phyloP scores from a whole-genome alignment of 1,140 invertebrate genomes.

The Leptestheria dahalacensis region DNA sequence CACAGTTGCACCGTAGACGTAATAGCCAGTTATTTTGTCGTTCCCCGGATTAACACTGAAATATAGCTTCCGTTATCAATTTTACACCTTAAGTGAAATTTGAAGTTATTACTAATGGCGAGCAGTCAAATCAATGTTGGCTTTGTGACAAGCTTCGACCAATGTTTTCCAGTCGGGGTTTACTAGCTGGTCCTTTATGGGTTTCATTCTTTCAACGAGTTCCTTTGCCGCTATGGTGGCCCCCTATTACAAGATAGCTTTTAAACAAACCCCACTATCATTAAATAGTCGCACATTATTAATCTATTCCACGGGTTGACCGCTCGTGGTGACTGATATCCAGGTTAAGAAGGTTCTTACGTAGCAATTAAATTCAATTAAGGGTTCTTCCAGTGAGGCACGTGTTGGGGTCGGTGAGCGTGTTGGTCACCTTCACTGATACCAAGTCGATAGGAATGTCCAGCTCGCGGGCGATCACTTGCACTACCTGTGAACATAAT shows the following conservation, averaged over 20 bases:
- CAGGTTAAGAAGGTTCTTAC: slow-evolving; percentile 1
- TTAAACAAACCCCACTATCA: background rate
- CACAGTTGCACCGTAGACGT: slow-evolving; percentile 4
- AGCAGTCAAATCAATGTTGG: background rate
- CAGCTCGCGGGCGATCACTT: slow-evolving; percentile 27
- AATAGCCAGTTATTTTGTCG: background rate
- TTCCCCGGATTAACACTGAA: background rate
- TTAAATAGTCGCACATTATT: background rate
- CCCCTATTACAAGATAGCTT: background rate
- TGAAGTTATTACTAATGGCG: slow-evolving; percentile 1
- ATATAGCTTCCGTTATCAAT: background rate
- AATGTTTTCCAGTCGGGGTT: background rate
- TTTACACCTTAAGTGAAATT: background rate
- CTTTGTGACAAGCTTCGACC: background rate
- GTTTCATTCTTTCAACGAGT: slow-evolving; percentile 6
- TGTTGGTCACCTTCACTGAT: slow-evolving; percentile 23
- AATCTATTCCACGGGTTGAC: background rate
- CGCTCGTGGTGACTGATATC: background rate
- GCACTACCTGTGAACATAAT: too few relatives aligned
- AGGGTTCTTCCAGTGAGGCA: slow-evolving; percentile 3
- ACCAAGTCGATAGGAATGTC: slow-evolving; percentile 25
- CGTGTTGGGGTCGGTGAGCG: slow-evolving; percentile 16
- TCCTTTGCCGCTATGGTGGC: background rate
- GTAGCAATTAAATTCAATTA: slow-evolving; percentile 13
- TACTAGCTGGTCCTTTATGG: background rate